Conservation (phyloP, 2,113 vertebrate species). For the Phrynosoma blainvillii region DNA sequence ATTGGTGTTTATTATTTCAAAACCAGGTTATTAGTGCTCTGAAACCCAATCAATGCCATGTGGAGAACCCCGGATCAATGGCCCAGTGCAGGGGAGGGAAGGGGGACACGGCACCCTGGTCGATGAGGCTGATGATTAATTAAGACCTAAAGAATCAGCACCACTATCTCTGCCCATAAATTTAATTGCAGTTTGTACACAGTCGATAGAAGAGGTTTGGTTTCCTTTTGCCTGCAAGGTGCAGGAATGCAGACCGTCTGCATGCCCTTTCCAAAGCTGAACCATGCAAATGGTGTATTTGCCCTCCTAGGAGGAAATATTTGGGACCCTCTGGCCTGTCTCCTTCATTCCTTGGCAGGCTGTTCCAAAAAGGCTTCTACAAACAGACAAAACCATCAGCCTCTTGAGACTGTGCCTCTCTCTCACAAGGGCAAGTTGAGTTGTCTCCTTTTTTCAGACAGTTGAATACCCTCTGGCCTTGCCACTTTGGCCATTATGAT, state of each 20-base stretch:
- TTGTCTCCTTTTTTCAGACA: too few species aligned
- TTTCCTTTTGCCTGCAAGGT: slow-evolving; percentile 36
- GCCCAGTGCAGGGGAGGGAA: slow-evolving; percentile 11
- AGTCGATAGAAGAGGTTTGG: slow-evolving; percentile 59
- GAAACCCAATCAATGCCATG: slow-evolving; percentile 67
- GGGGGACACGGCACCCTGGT: slow-evolving; percentile 22
- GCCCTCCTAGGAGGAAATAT: neutral
- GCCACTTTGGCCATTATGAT: too few species aligned
- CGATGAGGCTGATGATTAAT: slow-evolving; percentile 70
- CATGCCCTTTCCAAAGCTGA: too few species aligned
- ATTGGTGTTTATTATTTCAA: slow-evolving; percentile 72
- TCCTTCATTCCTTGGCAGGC: neutral
- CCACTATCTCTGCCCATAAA: slow-evolving; percentile 62
- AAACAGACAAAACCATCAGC: too few species aligned
- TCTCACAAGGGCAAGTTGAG: too few species aligned
- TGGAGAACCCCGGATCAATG: slow-evolving; percentile 60
- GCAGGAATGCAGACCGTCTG: neutral
- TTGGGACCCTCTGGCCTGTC: neutral
- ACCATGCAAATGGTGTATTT: neutral
- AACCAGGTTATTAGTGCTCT: slow-evolving; percentile 61
- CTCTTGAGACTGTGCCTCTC: too few species aligned
- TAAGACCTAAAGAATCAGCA: slow-evolving; percentile 73
- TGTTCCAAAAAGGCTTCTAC: neutral
- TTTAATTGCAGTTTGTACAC: slow-evolving; percentile 71
- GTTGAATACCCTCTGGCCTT: too few species aligned